Conservation (phyloP, 2,888 invertebrate genomes). For the Dugesia japonica region DNA sequence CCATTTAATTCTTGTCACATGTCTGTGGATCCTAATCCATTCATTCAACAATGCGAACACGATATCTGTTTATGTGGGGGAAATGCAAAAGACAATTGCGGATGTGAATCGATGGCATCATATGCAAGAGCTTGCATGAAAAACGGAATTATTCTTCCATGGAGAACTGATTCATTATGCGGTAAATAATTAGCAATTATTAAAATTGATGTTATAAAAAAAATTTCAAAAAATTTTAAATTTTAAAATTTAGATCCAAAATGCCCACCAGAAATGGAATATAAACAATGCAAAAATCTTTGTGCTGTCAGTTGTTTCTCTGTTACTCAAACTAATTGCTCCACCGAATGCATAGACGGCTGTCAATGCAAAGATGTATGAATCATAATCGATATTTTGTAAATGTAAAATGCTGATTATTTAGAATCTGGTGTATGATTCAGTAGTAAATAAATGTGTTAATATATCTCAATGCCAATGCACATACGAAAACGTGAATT, state of each 20-base stretch:
- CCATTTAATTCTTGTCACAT: conserved; percentile 26
- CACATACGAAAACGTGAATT: conserved; percentile 34
- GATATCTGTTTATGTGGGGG: conserved; percentile 29
- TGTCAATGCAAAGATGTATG: conserved; percentile 32
- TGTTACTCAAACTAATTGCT: conserved; percentile 14
- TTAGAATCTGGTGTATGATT: not conserved
- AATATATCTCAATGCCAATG: conserved; percentile 36
- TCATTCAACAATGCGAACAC: conserved; percentile 30
- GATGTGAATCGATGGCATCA: conserved; percentile 22
- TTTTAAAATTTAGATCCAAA: not conserved
- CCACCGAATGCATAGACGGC: conserved; percentile 32
- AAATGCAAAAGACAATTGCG: conserved; percentile 23
- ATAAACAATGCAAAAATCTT: conserved; percentile 32
- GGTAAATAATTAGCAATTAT: not conserved
- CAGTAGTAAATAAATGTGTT: conserved; percentile 35
- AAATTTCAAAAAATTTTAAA: too few species aligned
- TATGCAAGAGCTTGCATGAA: conserved; percentile 27
- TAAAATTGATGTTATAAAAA: not conserved
- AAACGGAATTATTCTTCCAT: conserved; percentile 11
- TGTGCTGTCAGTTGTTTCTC: conserved; percentile 25
- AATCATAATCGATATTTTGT: too few species aligned
- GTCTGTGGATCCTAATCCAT: conserved; percentile 25
- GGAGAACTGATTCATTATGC: conserved; percentile 22
- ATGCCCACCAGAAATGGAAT: conserved; percentile 21
- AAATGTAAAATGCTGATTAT: too few species aligned